Evolutionary conservation across 2,888 invertebrate species (phyloP).

Genomic region (Brenthis ino): DNA sequence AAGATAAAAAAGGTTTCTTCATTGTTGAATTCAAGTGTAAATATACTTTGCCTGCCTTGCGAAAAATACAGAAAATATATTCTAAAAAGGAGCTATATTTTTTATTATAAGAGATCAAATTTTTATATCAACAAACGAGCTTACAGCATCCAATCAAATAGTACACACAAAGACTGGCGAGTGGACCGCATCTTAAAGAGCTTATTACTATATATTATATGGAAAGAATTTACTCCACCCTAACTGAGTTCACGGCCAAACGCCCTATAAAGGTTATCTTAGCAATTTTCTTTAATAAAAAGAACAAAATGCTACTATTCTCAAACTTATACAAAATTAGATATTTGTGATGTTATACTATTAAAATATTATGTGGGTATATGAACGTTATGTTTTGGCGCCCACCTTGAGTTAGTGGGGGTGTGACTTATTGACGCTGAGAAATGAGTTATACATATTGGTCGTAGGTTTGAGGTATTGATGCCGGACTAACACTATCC

Average conservation of each 20-base stretch:
- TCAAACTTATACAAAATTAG: no score
- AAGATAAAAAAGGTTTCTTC: no score
- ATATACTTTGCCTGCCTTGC: no score
- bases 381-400: no score
- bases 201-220: conserved; percentile 11
- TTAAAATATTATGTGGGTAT: no score
- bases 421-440: no score
- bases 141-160: conserved; percentile 4
- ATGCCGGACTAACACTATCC: no score
- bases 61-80: not conserved
- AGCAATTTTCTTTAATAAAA: conserved; percentile 5
- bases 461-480: no score
- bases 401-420: no score
- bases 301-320: not conserved
- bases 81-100: not conserved
- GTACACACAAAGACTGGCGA: conserved; percentile 12
- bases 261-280: conserved; percentile 20
- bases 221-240: not conserved
- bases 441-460: no score
- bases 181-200: conserved; percentile 11
- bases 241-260: conserved; percentile 21
- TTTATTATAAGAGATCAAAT: not conserved
- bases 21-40: no score
- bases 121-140: conserved; percentile 1
- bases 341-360: no score